Percentiles rank a stretch among this genome's conserved stretches.
These are phyloP conservation scores for Rousettus madagascariensis DNA, from an alignment of 2,797 vertebrate genomes.

Conservation along the genomic window DNA sequence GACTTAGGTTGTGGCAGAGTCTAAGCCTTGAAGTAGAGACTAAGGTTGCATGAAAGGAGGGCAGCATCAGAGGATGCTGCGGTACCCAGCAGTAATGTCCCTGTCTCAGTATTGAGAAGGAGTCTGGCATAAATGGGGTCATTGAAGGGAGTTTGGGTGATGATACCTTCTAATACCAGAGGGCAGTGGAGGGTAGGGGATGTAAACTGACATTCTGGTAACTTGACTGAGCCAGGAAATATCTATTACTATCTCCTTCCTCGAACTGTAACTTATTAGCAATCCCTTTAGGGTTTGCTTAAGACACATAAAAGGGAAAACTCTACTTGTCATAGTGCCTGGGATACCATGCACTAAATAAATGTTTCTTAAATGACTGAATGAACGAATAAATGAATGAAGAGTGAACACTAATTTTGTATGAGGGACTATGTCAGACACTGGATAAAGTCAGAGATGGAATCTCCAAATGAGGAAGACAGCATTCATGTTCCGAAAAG, in stretches of 20 bases:
- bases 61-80: not conserved
- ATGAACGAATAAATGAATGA: not conserved
- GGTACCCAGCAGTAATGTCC: rapidly evolving
- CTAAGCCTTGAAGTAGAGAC: not conserved
- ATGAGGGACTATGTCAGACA: not conserved
- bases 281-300: not conserved
- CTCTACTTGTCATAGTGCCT: not conserved
- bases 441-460: not conserved
- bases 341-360: not conserved
- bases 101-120: not conserved
- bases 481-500: not conserved
- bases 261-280: not conserved
- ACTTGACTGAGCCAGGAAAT: not conserved
- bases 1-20: not conserved
- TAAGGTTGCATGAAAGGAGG: not conserved
- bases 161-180: not conserved
- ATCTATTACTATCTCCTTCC: not conserved
- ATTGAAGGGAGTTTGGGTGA: not conserved
- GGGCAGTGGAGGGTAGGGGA: rapidly evolving
- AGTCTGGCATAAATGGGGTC: not conserved
- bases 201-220: not conserved
- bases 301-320: slow-evolving; percentile 11
- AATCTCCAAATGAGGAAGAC: not conserved
- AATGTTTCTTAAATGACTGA: not conserved
- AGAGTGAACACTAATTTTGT: slow-evolving; percentile 1